Evolutionary conservation across 2,888 invertebrate genomes (phyloP).

Genomic region (Drosophila macrothrix): DNA sequence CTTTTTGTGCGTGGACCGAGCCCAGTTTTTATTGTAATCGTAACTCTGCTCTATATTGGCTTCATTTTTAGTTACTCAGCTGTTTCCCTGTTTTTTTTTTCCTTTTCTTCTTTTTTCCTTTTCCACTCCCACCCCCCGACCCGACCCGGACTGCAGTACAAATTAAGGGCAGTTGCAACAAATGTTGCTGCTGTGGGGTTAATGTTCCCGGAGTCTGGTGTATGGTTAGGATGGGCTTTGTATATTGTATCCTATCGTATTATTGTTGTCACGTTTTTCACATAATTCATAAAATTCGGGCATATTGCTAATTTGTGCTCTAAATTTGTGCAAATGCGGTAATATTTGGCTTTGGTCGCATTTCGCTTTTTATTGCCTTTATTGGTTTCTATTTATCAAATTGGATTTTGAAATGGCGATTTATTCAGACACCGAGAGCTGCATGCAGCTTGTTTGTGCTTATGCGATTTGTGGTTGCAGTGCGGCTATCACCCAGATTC

Average conservation of each 20-base stretch:
- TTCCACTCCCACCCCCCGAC: not conserved
- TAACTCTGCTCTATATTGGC: conserved; percentile 70
- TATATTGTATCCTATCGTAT: conserved; percentile 36
- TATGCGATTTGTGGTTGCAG: conserved; percentile 41
- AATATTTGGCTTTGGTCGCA: conserved; percentile 68
- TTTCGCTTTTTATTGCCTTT: conserved; percentile 61
- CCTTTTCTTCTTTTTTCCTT: not conserved
- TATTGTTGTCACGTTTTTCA: conserved; percentile 78
- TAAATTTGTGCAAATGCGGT: conserved; percentile 72
- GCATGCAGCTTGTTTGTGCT: conserved; percentile 41
- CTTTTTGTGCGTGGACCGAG: conserved; percentile 61
- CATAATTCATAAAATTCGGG: conserved; percentile 77
- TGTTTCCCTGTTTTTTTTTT: conserved; percentile 45
- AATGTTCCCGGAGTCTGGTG: conserved; percentile 42
- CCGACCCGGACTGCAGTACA: not conserved
- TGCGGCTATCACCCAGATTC: conserved; percentile 53
- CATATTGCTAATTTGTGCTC: conserved; percentile 77
- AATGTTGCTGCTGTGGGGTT: conserved; percentile 69
- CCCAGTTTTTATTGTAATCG: conserved; percentile 77
- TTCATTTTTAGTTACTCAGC: conserved; percentile 79
- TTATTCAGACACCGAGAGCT: conserved; percentile 22
- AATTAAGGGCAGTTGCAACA: conserved; percentile 58
- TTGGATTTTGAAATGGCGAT: conserved; percentile 67
- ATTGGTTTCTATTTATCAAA: conserved; percentile 76
- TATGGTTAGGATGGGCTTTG: conserved; percentile 12